These are phyloP conservation scores for Yponomeuta plumbellus DNA, from an alignment of 2,888 invertebrate species.

Conservation along the genomic window DNA sequence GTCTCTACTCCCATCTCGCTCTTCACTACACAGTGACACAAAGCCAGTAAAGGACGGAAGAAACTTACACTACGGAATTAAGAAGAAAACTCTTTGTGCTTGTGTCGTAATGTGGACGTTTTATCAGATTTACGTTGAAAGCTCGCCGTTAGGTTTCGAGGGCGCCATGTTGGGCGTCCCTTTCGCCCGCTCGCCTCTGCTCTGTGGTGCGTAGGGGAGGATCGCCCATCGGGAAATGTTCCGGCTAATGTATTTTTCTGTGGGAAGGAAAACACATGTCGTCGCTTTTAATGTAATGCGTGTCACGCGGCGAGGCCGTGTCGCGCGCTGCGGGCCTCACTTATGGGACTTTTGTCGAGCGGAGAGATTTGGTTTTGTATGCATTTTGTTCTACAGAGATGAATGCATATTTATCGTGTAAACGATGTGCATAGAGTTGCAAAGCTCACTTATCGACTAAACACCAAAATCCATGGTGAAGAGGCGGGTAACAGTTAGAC, in stretches of 20 bases:
- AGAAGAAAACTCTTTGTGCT: conserved; percentile 70
- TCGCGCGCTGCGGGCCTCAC: conserved; percentile 36
- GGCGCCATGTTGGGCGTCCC: conserved; percentile 51
- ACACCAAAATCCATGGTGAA: neutral
- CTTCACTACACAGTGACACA: neutral
- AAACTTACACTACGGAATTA: conserved; percentile 35
- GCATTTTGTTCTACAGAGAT: neutral
- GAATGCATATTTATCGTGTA: neutral
- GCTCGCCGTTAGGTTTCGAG: conserved; percentile 68
- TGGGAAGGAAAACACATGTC: conserved; percentile 76
- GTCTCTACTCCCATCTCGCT: conserved; percentile 13
- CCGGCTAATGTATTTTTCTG: conserved; percentile 74
- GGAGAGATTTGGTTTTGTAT: neutral
- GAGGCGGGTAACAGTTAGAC: conserved; percentile 9
- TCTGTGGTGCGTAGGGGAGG: conserved; percentile 41
- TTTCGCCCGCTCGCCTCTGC: conserved; percentile 29
- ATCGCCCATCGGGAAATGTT: conserved; percentile 58
- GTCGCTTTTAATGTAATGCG: conserved; percentile 75
- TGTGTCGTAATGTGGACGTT: conserved; percentile 69
- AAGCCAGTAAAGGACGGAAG: conserved; percentile 35
- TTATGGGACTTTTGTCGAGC: neutral
- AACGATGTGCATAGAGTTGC: neutral
- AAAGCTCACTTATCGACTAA: neutral
- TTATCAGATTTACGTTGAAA: conserved; percentile 76
- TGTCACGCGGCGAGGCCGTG: conserved; percentile 67